A percentile compares a stretch with the other conserved stretches of the same genome.
Evolutionary conservation across 2,888 invertebrate genomes (phyloP).

Genomic region (Dolichomitus sp.): DNA sequence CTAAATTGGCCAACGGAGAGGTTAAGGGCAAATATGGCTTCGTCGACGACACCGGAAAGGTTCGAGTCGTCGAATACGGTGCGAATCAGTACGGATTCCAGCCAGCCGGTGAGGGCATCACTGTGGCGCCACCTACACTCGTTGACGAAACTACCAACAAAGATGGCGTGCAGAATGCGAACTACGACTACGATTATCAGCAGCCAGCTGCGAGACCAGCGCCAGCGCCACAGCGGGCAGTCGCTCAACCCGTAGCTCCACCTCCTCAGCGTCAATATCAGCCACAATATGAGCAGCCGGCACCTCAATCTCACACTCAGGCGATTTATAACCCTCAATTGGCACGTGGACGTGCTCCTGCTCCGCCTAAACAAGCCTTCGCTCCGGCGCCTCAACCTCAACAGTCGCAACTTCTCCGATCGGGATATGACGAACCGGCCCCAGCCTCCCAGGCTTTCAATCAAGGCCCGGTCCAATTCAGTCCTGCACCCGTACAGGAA

Average conservation of each 20-base stretch:
- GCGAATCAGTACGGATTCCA: slow-evolving; percentile 96
- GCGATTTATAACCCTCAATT: slow-evolving; percentile 78
- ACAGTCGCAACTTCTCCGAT: slow-evolving; percentile 76
- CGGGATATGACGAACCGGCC: slow-evolving; percentile 76
- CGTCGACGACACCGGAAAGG: slow-evolving; percentile 93
- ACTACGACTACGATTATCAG: slow-evolving; percentile 78
- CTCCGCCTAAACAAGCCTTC: slow-evolving; percentile 74
- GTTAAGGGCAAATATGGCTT: slow-evolving; percentile 97
- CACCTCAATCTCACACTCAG: slow-evolving; percentile 77
- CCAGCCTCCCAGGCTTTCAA: slow-evolving; percentile 80
- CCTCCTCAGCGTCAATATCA: slow-evolving; percentile 67
- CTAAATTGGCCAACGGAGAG: slow-evolving; percentile 93
- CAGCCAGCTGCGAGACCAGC: slow-evolving; percentile 62
- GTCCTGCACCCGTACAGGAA: slow-evolving; percentile 80
- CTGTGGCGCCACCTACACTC: slow-evolving; percentile 88
- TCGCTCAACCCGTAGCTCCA: slow-evolving; percentile 64
- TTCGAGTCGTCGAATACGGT: slow-evolving; percentile 95
- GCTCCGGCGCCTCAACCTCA: slow-evolving; percentile 76
- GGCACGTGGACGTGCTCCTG: slow-evolving; percentile 69
- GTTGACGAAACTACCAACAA: slow-evolving; percentile 85
- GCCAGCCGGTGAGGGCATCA: slow-evolving; percentile 95
- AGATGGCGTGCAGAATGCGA: slow-evolving; percentile 74
- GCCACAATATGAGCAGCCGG: slow-evolving; percentile 68
- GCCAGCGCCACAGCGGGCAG: slow-evolving; percentile 68
- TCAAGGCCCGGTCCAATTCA: slow-evolving; percentile 83